Percentiles rank a stretch among this genome's conserved stretches.
Conservation (phyloP, 2,888 invertebrate species). For the Molorchus minor region DNA sequence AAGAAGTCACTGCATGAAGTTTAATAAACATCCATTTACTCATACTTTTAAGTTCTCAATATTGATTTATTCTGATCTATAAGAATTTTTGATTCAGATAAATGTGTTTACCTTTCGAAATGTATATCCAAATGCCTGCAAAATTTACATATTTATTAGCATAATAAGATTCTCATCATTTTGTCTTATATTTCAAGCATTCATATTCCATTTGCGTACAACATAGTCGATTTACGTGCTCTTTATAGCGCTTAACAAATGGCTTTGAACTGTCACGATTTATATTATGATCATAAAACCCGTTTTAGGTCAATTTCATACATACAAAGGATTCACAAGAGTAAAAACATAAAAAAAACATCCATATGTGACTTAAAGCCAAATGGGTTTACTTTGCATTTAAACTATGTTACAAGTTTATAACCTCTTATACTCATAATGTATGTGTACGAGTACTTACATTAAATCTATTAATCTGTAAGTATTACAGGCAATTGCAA, state of each 20-base stretch:
- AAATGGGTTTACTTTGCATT: too few species aligned
- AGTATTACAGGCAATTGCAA: too few species aligned
- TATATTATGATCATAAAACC: conserved; percentile 19
- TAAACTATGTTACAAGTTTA: too few species aligned
- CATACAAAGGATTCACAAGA: conserved; percentile 3
- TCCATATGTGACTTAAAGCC: neutral
- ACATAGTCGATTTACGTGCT: conserved; percentile 26
- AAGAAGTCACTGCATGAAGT: too few species aligned
- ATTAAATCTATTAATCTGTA: too few species aligned
- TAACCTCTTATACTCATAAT: too few species aligned
- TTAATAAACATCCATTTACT: too few species aligned
- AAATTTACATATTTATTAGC: conserved; percentile 21
- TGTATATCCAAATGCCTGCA: conserved; percentile 4
- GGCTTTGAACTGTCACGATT: conserved; percentile 25
- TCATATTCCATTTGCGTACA: conserved; percentile 26
- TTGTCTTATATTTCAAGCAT: conserved; percentile 16
- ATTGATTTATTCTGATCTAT: too few species aligned
- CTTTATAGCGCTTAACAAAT: conserved; percentile 24
- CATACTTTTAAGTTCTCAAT: too few species aligned
- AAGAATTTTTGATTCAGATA: too few species aligned
- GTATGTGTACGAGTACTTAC: too few species aligned
- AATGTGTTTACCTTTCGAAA: too few species aligned
- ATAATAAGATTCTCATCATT: conserved; percentile 18
- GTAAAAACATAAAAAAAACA: neutral
- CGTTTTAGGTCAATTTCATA: conserved; percentile 23